Evolutionary conservation across 2,797 vertebrate species (phyloP), one percentile per base, ranked within the genome.

Genomic region (Anomalospiza imberbis): DNA sequence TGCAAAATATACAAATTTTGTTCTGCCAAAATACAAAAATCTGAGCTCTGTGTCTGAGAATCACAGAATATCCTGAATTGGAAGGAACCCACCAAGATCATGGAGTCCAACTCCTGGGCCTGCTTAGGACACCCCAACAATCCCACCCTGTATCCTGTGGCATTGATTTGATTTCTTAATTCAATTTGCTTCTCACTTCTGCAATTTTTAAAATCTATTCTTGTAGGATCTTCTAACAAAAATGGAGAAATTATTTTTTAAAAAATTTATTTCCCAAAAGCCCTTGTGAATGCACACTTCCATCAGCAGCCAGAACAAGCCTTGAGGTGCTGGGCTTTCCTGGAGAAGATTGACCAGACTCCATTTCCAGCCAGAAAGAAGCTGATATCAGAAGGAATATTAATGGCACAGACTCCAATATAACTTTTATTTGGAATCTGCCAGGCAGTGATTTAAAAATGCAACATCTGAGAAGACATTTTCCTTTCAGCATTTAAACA

Each of bases 401-500:
- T 63, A 91, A 93, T 4, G 3, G 24, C 71, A 62, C 45, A 65
- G 60, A 9, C 29, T 54, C 53, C 80, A 82, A 32, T 67, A 42
- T 34, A 77, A 72, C 29, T 88, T 91, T 63, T 68, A 80, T 77
- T 85, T 72, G 83, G 66, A 67, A 80, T 78, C 53, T 44, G 71
- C 55, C 63, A 89, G 67, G 66, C 75, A 57, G 63, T 42, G 84
- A 74, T 87, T 85, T 85, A 53, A 89, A 94, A 89, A 85, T 31
- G 36, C 54, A 63, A 62, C 84, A 29, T 60, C 91, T 87, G 38
- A 76, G 92, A 50, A 79, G 71, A 47, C 47, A 29, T 79, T 61
- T 87, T 77, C 63, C 81, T 87, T 38, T 87, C 89, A 92, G 87
- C 94, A 67, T 76, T 85, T 73, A 79, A 94, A 87, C 63, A 88